Evolutionary conservation across 2,797 vertebrate species (phyloP), one percentile per base, ranked within the genome.

Genomic region (Scomberomorus guttatus): DNA sequence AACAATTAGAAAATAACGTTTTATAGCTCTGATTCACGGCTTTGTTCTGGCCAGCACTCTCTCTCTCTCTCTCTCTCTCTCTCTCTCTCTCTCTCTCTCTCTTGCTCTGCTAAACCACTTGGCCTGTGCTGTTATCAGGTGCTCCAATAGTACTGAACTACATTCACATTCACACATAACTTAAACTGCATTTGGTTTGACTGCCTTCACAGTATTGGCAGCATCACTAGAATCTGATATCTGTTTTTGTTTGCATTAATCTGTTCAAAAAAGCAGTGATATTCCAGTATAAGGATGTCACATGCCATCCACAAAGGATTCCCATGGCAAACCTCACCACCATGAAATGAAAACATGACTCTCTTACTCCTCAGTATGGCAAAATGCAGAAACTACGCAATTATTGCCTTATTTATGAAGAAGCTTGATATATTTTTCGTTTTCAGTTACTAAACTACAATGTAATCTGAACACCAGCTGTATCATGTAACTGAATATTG

Each of bases 381-480:
- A 62, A 60, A 60, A 68, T 6, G 22, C 22, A 22, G 3, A 46
- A 42, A 46, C 52, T 25, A 59, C 24, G 14, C 48, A 51, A 32
- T 34, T n/a, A 22, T 32, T 73, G 24, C 29, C 20, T 27, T 44
- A 34, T 55, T 57, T 58, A 61, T 62, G 6, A 37, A 68, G 29
- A 56, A 11, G 9, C 29, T 48, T 10, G n/a, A 34, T 52, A 15
- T 1, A 44, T 63, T 22, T 7, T 50, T 14, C 13, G 24, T 22
- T 20, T 48, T 60, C 22, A 42, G 61, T 63, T 34, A 39, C 27
- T 29, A 55, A 44, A 46, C 60, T 77, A 61, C 67, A 50, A 32
- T 34, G 50, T 77, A 27, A 58, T 62, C 60, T 25, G 11, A 62
- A 51, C 7, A 6, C 7, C 29, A 48, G 32, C 5, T 48, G 18